phyloP scores from a whole-genome alignment of 2,888 invertebrate genomes.

The Dendrolimus pini region DNA sequence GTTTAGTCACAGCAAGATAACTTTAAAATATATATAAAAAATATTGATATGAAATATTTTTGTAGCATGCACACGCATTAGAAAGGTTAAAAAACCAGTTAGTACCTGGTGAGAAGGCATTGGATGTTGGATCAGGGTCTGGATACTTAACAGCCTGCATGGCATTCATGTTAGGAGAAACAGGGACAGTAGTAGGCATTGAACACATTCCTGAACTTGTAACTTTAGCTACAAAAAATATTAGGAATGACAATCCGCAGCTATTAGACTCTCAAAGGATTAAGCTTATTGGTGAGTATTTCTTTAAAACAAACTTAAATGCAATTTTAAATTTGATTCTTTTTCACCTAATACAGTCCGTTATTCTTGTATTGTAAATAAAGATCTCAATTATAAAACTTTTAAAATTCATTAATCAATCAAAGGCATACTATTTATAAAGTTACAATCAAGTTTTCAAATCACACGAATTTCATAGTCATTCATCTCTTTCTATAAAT shows the following conservation, averaged over 20 bases:
- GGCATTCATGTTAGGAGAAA: constrained; percentile 87
- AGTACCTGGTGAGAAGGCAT: constrained; percentile 83
- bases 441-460: no score
- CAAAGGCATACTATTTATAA: no score
- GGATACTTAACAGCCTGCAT: constrained; percentile 96
- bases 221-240: constrained; percentile 84
- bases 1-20: no score
- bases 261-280: constrained; percentile 82
- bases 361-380: no score
- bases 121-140: constrained; percentile 96
- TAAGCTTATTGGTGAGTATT: constrained; percentile 80
- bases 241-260: constrained; percentile 82
- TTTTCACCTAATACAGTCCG: no score
- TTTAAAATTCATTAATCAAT: no score
- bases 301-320: not conserved
- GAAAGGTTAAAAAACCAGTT: constrained; percentile 89
- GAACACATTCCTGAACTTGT: constrained; percentile 94
- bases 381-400: no score
- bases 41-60: constrained; percentile 5
- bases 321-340: no score
- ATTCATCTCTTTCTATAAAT: no score
- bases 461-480: no score
- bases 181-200: constrained; percentile 85
- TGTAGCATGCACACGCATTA: constrained; percentile 92
- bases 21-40: no score